phyloP scores from a whole-genome alignment of 2,113 vertebrate species.

The Tachycineta bicolor region DNA sequence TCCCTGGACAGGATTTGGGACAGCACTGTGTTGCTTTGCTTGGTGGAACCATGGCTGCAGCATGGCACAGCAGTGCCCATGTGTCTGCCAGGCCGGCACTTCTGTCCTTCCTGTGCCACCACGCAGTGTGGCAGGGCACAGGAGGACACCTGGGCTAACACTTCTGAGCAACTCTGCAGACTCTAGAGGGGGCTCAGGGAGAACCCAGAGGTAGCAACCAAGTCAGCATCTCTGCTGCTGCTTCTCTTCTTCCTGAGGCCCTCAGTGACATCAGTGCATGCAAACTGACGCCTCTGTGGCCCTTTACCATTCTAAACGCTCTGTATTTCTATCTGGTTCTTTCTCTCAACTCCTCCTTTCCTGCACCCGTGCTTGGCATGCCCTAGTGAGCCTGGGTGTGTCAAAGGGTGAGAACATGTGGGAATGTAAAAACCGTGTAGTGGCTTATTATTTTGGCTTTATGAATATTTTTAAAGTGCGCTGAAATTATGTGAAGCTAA shows the following conservation, averaged over 20 bases:
- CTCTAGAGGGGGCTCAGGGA: neutral
- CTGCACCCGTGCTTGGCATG: neutral
- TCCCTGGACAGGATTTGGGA: neutral
- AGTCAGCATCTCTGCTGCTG: neutral
- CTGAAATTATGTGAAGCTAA: conserved; percentile 29
- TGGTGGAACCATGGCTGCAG: neutral
- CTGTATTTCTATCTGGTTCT: neutral
- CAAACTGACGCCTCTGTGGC: neutral
- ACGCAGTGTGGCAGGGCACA: neutral
- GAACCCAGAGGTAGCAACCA: neutral
- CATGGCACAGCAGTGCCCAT: neutral
- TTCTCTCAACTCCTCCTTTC: neutral
- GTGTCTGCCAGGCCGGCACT: neutral
- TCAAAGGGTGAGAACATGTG: neutral
- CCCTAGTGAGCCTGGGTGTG: conserved; percentile 17
- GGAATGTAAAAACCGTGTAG: neutral
- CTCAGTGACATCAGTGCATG: conserved; percentile 17
- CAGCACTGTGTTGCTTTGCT: neutral
- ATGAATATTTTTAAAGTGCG: neutral
- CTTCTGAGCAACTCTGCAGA: neutral
- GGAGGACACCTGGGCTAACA: neutral
- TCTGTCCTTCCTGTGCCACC: neutral
- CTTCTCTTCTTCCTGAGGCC: neutral
- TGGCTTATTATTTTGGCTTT: conserved; percentile 13
- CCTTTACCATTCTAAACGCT: neutral